Percentiles rank a stretch among this genome's conserved stretches.
phyloP scores from a whole-genome alignment of 1,140 invertebrate species.

The Paracyclopina nana region DNA sequence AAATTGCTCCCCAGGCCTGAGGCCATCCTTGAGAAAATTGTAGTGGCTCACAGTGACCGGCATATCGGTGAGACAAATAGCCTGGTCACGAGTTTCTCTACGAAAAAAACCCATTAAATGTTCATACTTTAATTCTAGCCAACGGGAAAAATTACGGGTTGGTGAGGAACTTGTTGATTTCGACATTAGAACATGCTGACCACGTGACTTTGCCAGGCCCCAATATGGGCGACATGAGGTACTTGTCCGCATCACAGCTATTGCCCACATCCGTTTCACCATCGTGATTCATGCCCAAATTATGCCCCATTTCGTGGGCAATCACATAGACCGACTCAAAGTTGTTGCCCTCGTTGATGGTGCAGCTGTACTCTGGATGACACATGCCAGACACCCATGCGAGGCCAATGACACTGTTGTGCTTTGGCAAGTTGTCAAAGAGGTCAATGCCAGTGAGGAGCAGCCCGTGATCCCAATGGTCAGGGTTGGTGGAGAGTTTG shows the following conservation, averaged over 20 bases:
- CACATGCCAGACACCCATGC: conserved; percentile 31
- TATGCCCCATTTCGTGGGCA: conserved; percentile 30
- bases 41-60: neutral
- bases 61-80: neutral
- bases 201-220: conserved; percentile 30
- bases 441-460: conserved; percentile 27
- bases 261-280: conserved; percentile 21
- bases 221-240: conserved; percentile 28
- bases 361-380: conserved; percentile 26
- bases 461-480: conserved; percentile 34
- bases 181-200: conserved; percentile 25
- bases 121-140: too few relatives aligned
- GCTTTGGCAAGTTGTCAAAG: conserved; percentile 18
- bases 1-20: neutral
- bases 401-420: conserved; percentile 23
- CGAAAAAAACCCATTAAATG: neutral
- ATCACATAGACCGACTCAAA: conserved; percentile 30
- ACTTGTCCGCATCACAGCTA: conserved; percentile 23
- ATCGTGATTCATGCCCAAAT: conserved; percentile 26
- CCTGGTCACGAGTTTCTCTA: neutral
- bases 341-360: conserved; percentile 28
- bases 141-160: too few relatives aligned
- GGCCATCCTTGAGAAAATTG: neutral
- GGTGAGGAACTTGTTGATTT: conserved; percentile 20
- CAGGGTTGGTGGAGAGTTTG: conserved; percentile 17